Evolutionary conservation across 1,140 invertebrate genomes (phyloP).

Genomic region (Sycobia sp.): DNA sequence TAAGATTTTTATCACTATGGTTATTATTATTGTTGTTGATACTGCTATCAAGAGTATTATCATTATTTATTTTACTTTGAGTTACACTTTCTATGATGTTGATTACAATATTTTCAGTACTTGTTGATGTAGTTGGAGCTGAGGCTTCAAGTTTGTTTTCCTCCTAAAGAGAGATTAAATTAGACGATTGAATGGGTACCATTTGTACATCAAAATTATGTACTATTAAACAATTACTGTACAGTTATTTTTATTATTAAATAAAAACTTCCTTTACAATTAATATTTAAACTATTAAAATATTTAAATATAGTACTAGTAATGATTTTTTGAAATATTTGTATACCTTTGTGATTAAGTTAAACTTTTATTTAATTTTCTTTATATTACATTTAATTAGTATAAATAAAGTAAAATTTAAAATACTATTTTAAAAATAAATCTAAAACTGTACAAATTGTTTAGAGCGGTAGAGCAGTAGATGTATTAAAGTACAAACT

Average conservation of each 20-base stretch:
- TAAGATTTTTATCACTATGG: constrained; percentile 52
- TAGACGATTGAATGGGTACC: constrained; percentile 44
- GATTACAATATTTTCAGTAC: constrained; percentile 20
- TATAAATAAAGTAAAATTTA: not conserved
- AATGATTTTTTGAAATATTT: too few species aligned
- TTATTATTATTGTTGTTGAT: constrained; percentile 48
- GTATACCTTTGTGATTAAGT: too few species aligned
- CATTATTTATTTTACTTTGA: constrained; percentile 18
- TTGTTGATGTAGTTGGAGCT: constrained; percentile 47
- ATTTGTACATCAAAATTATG: constrained; percentile 15
- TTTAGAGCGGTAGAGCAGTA: constrained; percentile 43
- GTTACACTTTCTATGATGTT: not conserved
- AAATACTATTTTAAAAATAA: not conserved
- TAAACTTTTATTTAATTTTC: too few species aligned
- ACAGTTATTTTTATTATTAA: constrained; percentile 10
- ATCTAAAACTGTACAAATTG: constrained; percentile 23
- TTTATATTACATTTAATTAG: too few species aligned
- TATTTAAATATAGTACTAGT: not conserved
- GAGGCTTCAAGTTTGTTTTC: constrained; percentile 45
- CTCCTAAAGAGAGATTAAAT: constrained; percentile 46
- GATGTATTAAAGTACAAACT: constrained; percentile 50
- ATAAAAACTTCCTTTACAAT: not conserved
- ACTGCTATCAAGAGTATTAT: constrained; percentile 30
- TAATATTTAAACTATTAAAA: not conserved
- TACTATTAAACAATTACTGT: constrained; percentile 12